Conservation (phyloP, 2,797 vertebrate species). For the Telmatherina bonti region DNA sequence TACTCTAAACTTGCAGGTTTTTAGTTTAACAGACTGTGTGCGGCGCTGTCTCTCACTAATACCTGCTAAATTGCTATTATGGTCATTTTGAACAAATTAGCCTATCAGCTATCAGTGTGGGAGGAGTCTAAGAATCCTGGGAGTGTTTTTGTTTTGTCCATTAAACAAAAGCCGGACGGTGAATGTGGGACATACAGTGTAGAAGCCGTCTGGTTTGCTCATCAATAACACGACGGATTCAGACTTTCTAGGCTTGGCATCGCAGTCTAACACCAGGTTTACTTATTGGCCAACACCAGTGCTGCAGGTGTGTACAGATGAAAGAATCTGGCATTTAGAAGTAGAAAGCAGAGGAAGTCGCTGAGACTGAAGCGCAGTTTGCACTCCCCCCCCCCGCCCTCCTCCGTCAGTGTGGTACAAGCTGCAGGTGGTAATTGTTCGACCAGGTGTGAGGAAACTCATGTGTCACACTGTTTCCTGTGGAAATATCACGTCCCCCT, state of each 20-base stretch:
- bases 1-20: too few relatives aligned
- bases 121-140: too few relatives aligned
- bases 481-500: constrained; percentile 42
- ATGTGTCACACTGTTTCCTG: constrained; percentile 56
- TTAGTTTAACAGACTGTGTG: too few relatives aligned
- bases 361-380: constrained; percentile 17
- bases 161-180: too few relatives aligned
- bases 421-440: constrained; percentile 32
- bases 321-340: neutral
- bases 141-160: too few relatives aligned
- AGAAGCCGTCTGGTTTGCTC: neutral
- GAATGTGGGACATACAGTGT: too few relatives aligned
- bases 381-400: neutral
- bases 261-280: neutral
- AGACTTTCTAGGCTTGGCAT: neutral
- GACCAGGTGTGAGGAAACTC: constrained; percentile 28
- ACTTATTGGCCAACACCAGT: neutral
- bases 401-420: neutral
- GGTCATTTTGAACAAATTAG: too few relatives aligned
- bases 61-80: too few relatives aligned
- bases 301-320: constrained; percentile 4
- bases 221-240: neutral
- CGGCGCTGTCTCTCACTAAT: too few relatives aligned
- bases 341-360: constrained; percentile 41
- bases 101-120: too few relatives aligned